Conservation (phyloP, 2,797 vertebrate species). For the Helarctos malayanus region DNA sequence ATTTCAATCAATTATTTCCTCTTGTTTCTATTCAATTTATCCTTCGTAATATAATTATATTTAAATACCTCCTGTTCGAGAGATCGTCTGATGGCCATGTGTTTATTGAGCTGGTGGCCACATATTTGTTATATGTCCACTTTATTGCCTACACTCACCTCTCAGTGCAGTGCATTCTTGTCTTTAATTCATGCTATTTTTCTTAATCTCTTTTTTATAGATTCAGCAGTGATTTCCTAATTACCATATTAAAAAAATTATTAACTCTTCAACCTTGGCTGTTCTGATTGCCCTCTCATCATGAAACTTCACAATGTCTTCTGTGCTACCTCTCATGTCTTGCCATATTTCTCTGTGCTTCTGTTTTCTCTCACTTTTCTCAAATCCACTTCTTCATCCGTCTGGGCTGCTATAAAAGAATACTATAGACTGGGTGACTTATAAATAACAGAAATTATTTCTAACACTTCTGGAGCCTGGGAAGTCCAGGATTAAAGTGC, state of each 20-base stretch:
- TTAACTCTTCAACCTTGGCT: not conserved
- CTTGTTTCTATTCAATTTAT: not conserved
- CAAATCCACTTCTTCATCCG: not conserved
- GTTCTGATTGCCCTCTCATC: not conserved
- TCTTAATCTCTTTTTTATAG: not conserved
- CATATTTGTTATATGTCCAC: not conserved
- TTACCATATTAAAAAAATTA: not conserved
- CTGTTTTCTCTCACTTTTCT: not conserved
- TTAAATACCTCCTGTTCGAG: not conserved
- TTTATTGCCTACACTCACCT: not conserved
- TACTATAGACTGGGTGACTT: not conserved
- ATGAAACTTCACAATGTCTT: not conserved
- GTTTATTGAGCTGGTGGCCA: not conserved
- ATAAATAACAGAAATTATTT: not conserved
- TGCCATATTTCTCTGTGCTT: not conserved
- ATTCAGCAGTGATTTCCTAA: not conserved
- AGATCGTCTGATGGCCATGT: fast-evolving
- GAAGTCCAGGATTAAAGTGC: not conserved
- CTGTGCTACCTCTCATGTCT: not conserved
- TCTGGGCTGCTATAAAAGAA: not conserved
- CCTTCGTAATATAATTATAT: not conserved
- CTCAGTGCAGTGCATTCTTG: not conserved
- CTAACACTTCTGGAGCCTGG: not conserved
- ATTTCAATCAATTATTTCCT: not conserved
- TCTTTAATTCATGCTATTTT: not conserved